Evolutionary conservation across 2,113 vertebrate species (phyloP).

Genomic region (Catharus fuscescens): DNA sequence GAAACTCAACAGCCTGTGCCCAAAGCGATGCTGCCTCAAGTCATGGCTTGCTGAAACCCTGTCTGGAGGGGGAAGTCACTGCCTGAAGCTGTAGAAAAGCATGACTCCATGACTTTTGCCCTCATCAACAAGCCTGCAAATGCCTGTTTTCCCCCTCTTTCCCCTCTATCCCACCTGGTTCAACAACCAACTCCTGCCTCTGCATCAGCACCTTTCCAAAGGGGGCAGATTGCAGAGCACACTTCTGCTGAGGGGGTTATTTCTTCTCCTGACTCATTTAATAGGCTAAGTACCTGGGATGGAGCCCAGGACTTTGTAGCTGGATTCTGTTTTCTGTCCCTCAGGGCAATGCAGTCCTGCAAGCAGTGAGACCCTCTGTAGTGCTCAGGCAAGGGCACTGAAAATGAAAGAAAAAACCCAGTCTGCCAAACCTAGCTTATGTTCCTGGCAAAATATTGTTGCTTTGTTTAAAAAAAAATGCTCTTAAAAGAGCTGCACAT

Average conservation of each 20-base stretch:
- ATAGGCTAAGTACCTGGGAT: conserved; percentile 45
- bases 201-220: conserved; percentile 7
- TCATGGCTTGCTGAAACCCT: not conserved
- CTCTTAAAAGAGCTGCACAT: not conserved
- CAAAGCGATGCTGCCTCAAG: not conserved
- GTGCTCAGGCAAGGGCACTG: not conserved
- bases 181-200: not conserved
- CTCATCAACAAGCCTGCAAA: conserved; percentile 18
- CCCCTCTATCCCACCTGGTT: not conserved
- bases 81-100: not conserved
- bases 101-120: not conserved
- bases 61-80: not conserved
- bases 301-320: conserved; percentile 59
- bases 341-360: conserved; percentile 12
- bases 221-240: conserved; percentile 22
- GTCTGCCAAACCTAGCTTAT: not conserved
- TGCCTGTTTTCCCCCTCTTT: not conserved
- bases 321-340: conserved; percentile 42
- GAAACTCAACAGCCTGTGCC: not conserved
- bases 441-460: not conserved
- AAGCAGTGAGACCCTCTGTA: not conserved
- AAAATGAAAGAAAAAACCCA: not conserved
- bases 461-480: not conserved
- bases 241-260: conserved; percentile 8
- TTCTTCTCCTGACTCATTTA: conserved; percentile 43